These are phyloP conservation scores for Arge pagana DNA, from an alignment of 2,888 invertebrate genomes.

Conservation along the genomic window DNA sequence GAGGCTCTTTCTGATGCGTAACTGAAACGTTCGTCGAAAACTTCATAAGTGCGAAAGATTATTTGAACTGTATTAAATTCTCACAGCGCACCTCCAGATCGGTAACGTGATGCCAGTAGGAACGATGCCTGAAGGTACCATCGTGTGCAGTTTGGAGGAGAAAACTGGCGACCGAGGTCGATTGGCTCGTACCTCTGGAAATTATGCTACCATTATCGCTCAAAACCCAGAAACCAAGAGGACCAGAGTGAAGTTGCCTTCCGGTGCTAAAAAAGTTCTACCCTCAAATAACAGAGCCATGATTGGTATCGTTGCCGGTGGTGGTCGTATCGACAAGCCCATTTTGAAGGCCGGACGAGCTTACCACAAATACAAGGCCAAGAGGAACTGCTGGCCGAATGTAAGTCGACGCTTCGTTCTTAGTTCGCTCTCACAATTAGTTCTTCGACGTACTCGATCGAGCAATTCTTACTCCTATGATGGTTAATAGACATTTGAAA, in stretches of 20 bases:
- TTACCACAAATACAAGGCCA: constrained; percentile 99
- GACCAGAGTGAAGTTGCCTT: constrained; percentile 96
- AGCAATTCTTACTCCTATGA: constrained; percentile 41
- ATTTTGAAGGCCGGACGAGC: constrained; percentile 99
- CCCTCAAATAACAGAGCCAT: constrained; percentile 99
- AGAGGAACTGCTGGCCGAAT: constrained; percentile 99
- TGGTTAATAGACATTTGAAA: constrained; percentile 54
- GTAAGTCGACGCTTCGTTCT: constrained; percentile 55
- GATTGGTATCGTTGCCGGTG: constrained; percentile 99
- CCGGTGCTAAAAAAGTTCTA: constrained; percentile 98
- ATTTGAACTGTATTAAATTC: no score
- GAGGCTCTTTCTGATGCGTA: constrained; percentile 32
- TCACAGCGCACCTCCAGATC: constrained; percentile 71
- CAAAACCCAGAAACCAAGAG: constrained; percentile 98
- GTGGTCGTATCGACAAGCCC: constrained; percentile 99
- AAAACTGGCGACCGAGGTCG: constrained; percentile 99
- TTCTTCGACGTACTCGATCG: neutral
- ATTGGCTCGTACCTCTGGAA: constrained; percentile 96
- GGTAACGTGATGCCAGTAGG: constrained; percentile 99
- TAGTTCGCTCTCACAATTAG: constrained; percentile 1
- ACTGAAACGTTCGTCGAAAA: neutral
- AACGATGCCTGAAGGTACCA: constrained; percentile 99
- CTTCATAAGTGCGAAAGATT: no score
- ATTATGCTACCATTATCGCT: constrained; percentile 98
- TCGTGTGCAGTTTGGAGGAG: constrained; percentile 98